Evolutionary conservation across 2,113 vertebrate species (phyloP).

Genomic region (Pedionomus torquatus): DNA sequence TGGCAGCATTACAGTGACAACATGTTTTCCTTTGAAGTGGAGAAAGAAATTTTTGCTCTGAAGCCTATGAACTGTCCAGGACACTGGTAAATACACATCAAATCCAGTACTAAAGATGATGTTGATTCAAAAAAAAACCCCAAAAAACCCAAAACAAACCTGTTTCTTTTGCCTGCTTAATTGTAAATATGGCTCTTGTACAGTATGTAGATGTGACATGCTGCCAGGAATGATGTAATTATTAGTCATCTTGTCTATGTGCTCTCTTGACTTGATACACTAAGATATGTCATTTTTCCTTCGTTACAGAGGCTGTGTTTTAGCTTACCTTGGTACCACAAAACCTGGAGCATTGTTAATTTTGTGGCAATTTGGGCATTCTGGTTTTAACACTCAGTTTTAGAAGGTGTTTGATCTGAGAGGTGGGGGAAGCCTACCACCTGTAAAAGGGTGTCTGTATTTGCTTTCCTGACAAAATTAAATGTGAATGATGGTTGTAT

Average conservation of each 20-base stretch:
- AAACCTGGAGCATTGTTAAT: not conserved
- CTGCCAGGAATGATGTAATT: not conserved
- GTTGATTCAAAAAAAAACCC: not conserved
- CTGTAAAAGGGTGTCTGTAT: not conserved
- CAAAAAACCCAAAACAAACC: not conserved
- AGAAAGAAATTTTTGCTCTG: slow-evolving; percentile 94
- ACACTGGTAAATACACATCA: slow-evolving; percentile 84
- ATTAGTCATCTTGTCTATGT: not conserved
- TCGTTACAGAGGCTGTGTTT: not conserved
- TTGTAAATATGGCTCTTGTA: not conserved
- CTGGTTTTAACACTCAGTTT: not conserved
- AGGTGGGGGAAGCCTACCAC: not conserved
- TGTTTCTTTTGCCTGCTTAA: not conserved
- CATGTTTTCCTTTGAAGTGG: slow-evolving; percentile 98
- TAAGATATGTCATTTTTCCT: not conserved
- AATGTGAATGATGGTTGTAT: not conserved
- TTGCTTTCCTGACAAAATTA: not conserved
- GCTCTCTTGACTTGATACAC: not conserved
- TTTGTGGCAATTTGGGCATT: not conserved
- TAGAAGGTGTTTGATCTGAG: not conserved
- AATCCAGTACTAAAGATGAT: not conserved
- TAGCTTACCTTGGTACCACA: not conserved
- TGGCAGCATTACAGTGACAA: slow-evolving; percentile 99
- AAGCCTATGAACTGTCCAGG: slow-evolving; percentile 99
- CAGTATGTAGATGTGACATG: not conserved